These are phyloP conservation scores for Ommatoiulus sabulosus DNA, from an alignment of 2,888 invertebrate species.

Conservation along the genomic window DNA sequence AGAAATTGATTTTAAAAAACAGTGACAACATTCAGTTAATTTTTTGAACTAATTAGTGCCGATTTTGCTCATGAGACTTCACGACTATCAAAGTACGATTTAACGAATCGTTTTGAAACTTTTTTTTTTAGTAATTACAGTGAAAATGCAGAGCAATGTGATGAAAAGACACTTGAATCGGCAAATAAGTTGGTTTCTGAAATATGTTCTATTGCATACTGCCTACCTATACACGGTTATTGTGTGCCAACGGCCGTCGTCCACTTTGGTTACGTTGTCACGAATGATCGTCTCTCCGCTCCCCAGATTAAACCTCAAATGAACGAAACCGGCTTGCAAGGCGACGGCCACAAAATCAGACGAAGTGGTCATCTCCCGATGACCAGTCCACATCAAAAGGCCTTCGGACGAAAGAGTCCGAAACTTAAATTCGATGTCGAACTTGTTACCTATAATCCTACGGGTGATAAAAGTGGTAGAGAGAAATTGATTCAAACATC, in stretches of 20 bases:
- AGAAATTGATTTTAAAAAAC: no score
- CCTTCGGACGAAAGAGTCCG: slow-evolving; percentile 79
- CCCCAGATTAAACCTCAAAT: slow-evolving; percentile 84
- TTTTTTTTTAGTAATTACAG: no score
- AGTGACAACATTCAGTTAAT: no score
- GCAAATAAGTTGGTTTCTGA: background rate
- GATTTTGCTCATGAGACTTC: no score
- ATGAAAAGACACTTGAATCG: no score
- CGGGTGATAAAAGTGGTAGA: background rate
- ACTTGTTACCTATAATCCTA: slow-evolving; percentile 84
- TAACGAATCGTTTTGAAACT: no score
- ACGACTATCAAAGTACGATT: no score
- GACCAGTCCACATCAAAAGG: slow-evolving; percentile 86
- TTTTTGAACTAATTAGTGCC: no score
- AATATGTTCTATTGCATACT: background rate
- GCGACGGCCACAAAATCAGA: slow-evolving; percentile 88
- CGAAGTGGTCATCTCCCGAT: slow-evolving; percentile 72
- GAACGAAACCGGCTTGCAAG: slow-evolving; percentile 81
- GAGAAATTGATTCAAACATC: background rate
- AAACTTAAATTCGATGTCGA: slow-evolving; percentile 90
- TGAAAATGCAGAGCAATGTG: no score
- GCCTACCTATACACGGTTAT: slow-evolving; percentile 66
- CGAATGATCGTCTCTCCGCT: slow-evolving; percentile 86
- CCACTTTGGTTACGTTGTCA: slow-evolving; percentile 86
- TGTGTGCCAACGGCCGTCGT: slow-evolving; percentile 90